phyloP scores from a whole-genome alignment of 1,140 invertebrate genomes.

The Mercenaria mercenaria region DNA sequence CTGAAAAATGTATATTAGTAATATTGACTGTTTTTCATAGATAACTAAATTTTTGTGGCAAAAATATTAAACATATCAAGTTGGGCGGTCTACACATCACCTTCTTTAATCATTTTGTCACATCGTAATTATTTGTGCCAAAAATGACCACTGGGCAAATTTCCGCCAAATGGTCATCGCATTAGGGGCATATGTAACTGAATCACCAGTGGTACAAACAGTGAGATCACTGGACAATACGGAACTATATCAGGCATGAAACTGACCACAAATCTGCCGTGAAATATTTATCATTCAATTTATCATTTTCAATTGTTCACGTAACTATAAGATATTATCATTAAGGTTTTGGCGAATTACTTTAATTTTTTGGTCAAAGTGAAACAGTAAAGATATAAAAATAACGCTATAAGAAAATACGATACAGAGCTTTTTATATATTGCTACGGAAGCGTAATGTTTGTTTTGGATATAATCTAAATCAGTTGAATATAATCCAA shows the following conservation, averaged over 20 bases:
- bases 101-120: too few species aligned
- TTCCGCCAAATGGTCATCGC: conserved; percentile 13
- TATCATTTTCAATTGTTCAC: background rate
- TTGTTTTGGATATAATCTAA: background rate
- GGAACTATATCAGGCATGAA: background rate
- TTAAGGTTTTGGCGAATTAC: background rate
- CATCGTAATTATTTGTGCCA: background rate
- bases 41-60: too few species aligned
- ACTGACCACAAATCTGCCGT: background rate
- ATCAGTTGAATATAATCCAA: background rate
- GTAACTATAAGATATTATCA: conserved; percentile 2
- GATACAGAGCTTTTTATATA: background rate
- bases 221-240: background rate
- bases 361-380: too few species aligned
- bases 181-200: background rate
- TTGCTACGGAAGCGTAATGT: background rate
- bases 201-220: background rate
- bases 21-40: too few species aligned
- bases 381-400: too few species aligned
- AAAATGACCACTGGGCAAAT: background rate
- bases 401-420: background rate
- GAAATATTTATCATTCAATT: conserved; percentile 2
- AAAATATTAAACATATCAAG: too few species aligned
- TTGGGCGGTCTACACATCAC: too few species aligned
- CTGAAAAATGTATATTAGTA: too few species aligned